These are phyloP conservation scores for Puntigrus tetrazona DNA, from an alignment of 2,113 vertebrate genomes.

Conservation along the genomic window DNA sequence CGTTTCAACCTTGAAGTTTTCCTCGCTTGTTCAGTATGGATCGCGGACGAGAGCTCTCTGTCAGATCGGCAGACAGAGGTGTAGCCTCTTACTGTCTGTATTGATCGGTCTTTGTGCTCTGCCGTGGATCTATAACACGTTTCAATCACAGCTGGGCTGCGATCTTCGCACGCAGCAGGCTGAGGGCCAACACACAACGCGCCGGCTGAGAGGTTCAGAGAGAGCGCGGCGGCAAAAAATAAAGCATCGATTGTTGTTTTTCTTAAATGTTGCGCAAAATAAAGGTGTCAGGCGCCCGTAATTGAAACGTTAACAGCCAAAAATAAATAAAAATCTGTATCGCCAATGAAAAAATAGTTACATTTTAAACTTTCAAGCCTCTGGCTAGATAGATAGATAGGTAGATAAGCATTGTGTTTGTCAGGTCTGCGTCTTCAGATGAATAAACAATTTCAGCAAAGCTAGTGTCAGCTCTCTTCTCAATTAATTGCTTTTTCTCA, in stretches of 20 bases:
- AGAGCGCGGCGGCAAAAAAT: neutral
- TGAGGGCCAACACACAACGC: slow-evolving; percentile 13
- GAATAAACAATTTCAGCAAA: slow-evolving; percentile 49
- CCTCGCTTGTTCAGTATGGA: slow-evolving; percentile 33
- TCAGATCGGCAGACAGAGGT: slow-evolving; percentile 27
- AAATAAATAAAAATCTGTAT: neutral
- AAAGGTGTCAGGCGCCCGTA: neutral
- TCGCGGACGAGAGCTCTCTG: slow-evolving; percentile 27
- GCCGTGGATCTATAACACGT: slow-evolving; percentile 47
- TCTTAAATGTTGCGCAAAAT: neutral
- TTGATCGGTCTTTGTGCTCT: slow-evolving; percentile 44
- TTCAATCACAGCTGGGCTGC: slow-evolving; percentile 52
- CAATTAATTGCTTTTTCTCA: slow-evolving; percentile 56
- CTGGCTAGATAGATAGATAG: neutral
- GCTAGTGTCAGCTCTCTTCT: slow-evolving; percentile 39
- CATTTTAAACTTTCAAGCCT: neutral
- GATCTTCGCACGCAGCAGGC: slow-evolving; percentile 42
- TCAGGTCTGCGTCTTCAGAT: slow-evolving; percentile 8
- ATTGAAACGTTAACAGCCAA: neutral
- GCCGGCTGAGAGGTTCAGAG: slow-evolving; percentile 25
- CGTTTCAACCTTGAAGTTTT: slow-evolving; percentile 48
- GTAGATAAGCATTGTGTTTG: neutral
- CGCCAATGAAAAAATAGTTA: neutral
- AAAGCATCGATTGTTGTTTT: slow-evolving; percentile 30
- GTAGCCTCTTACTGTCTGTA: slow-evolving; percentile 46